phyloP scores from a whole-genome alignment of 2,888 invertebrate species.

The Pyrgus malvae region DNA sequence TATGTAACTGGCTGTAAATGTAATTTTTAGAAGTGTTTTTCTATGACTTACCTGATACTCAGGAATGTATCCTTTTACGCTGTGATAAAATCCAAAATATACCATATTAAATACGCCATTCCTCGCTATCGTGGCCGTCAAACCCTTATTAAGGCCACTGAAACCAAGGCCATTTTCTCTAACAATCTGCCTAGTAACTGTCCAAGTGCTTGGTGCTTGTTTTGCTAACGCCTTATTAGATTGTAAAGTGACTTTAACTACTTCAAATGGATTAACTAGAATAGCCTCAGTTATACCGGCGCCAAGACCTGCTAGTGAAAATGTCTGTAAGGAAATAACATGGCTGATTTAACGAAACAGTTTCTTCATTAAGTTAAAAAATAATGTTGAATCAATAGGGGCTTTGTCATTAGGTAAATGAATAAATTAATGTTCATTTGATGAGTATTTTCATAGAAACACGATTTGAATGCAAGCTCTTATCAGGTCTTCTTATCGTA shows the following conservation, averaged over 20 bases:
- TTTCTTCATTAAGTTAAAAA: too few relatives aligned
- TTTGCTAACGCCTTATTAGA: conserved; percentile 85
- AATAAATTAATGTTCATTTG: too few relatives aligned
- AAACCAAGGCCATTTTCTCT: conserved; percentile 89
- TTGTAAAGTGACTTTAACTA: conserved; percentile 95
- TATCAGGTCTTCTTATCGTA: conserved; percentile 14
- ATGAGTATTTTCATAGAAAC: too few relatives aligned
- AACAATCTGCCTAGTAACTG: conserved; percentile 90
- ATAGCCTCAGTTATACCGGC: conserved; percentile 96
- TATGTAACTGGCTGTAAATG: too few relatives aligned
- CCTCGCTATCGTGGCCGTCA: conserved; percentile 93
- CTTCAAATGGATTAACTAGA: conserved; percentile 96
- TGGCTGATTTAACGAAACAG: neutral
- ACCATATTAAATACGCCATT: conserved; percentile 96
- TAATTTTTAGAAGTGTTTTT: neutral
- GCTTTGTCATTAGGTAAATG: too few relatives aligned
- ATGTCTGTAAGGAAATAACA: conserved; percentile 84
- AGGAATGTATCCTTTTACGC: conserved; percentile 89
- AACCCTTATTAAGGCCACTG: conserved; percentile 91
- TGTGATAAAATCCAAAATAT: conserved; percentile 97
- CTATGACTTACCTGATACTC: conserved; percentile 79
- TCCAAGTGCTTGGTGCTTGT: conserved; percentile 88
- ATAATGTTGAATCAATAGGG: too few relatives aligned
- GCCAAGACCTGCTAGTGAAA: conserved; percentile 92
- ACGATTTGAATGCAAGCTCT: neutral